phyloP scores from a whole-genome alignment of 2,888 invertebrate genomes.

The Neuroscelio doddi region DNA sequence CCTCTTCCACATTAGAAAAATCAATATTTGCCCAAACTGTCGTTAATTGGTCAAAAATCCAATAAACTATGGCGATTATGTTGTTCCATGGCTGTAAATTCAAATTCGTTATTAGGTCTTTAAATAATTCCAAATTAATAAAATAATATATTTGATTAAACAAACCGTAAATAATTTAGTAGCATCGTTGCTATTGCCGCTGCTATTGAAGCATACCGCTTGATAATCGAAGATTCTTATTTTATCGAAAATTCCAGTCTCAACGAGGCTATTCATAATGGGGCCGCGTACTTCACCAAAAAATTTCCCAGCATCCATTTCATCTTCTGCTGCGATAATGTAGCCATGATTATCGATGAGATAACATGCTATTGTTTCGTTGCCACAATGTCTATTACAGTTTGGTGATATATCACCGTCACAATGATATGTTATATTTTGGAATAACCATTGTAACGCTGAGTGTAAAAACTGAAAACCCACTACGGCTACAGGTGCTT shows the following conservation, averaged over 20 bases:
- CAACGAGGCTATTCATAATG: slow-evolving; percentile 83
- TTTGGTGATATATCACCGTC: slow-evolving; percentile 21
- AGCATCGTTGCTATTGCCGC: slow-evolving; percentile 78
- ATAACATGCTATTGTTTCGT: slow-evolving; percentile 83
- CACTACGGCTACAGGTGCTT: slow-evolving; percentile 75
- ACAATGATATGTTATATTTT: too few species aligned
- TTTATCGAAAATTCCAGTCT: slow-evolving; percentile 83
- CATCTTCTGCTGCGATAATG: slow-evolving; percentile 84
- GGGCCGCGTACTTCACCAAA: slow-evolving; percentile 88
- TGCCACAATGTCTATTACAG: slow-evolving; percentile 75
- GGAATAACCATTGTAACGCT: slow-evolving; percentile 82
- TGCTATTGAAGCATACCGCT: slow-evolving; percentile 87
- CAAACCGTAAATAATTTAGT: slow-evolving; percentile 77
- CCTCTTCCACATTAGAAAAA: too few species aligned
- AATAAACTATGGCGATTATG: slow-evolving; percentile 55
- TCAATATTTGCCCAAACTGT: slow-evolving; percentile 62
- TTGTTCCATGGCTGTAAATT: slow-evolving; percentile 60
- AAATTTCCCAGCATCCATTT: slow-evolving; percentile 85
- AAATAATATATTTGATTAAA: slow-evolving; percentile 21
- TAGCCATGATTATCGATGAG: slow-evolving; percentile 93
- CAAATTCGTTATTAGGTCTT: neutral
- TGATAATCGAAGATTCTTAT: slow-evolving; percentile 90
- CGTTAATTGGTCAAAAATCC: slow-evolving; percentile 61
- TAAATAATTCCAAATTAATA: neutral
- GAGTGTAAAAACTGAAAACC: slow-evolving; percentile 87